Evolutionary conservation across 2,797 vertebrate genomes (phyloP).

Genomic region (Gouania willdenowi): DNA sequence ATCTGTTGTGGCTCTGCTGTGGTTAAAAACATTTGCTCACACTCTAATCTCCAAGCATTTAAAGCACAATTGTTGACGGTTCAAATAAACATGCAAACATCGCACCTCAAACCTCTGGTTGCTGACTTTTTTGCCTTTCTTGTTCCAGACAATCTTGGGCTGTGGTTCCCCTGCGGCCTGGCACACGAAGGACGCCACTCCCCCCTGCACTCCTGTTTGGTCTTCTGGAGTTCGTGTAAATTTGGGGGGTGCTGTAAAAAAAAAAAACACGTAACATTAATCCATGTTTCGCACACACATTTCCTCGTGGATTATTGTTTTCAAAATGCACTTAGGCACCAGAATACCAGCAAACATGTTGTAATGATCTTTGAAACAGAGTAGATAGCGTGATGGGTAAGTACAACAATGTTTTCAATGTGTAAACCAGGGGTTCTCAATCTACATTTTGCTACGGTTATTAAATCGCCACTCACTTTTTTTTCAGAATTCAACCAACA

Average conservation of each 20-base stretch:
- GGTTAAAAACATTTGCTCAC: not conserved
- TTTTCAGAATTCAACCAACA: no score
- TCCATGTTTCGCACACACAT: not conserved
- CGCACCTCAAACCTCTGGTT: constrained; percentile 99
- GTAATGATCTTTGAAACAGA: constrained; percentile 1
- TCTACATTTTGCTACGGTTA: no score
- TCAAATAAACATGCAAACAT: not conserved
- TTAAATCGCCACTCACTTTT: no score
- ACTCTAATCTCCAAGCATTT: not conserved
- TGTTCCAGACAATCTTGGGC: constrained; percentile 97
- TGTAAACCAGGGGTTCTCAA: no score
- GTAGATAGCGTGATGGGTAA: constrained; percentile 1
- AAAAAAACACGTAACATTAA: constrained; percentile 11
- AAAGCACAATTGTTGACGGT: not conserved
- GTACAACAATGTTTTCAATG: no score
- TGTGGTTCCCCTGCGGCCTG: constrained; percentile 94
- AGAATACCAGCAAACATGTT: not conserved
- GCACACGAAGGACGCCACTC: constrained; percentile 96
- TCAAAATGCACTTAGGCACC: not conserved
- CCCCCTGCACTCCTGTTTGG: constrained; percentile 95
- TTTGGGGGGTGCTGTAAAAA: constrained; percentile 85
- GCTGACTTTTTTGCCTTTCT: constrained; percentile 99
- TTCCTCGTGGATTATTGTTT: constrained; percentile 5
- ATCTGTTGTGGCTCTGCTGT: not conserved
- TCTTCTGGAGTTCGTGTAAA: constrained; percentile 93